Percentiles rank a stretch among this genome's conserved stretches.
These are phyloP conservation scores for rat (Rattus norvegicus) DNA, from an alignment of 2,113 vertebrate species.

Conservation along the genomic window GRCr8 NC_086026.1:128737501-128738000, in stretches of 20 bases:
- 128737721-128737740: not conserved
- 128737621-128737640: not conserved
- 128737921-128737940: not conserved
- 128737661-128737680: not conserved
- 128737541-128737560: too few relatives aligned
- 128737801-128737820: not conserved
- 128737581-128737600: not conserved
- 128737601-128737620: not conserved
- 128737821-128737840: not conserved
- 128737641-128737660: not conserved
- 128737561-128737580: too few relatives aligned
- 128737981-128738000: not conserved
- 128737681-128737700: not conserved
- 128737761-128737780: not conserved
- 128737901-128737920: not conserved
- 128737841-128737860: not conserved
- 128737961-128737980: not conserved
- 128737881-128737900: not conserved
- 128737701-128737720: not conserved
- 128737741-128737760: too few relatives aligned
- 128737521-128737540: too few relatives aligned
- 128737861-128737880: not conserved
- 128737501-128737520: too few relatives aligned
- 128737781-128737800: not conserved
- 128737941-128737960: not conserved